Conservation (phyloP, 2,888 invertebrate species). For the Eupithecia subfuscata region DNA sequence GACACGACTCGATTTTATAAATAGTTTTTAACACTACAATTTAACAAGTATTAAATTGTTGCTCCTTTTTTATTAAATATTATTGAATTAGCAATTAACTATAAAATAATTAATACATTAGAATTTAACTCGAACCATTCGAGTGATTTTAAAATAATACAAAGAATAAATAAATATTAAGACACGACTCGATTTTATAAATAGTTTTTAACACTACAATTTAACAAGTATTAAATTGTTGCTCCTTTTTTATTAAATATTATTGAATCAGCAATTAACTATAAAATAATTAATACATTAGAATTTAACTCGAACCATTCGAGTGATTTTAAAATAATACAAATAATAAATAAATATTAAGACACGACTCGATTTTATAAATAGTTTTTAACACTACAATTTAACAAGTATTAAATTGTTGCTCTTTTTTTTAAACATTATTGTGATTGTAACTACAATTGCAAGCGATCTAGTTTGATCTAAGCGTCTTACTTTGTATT, state of each 20-base stretch:
- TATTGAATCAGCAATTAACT: background rate
- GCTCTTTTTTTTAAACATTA: background rate
- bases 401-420: background rate
- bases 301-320: background rate
- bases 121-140: background rate
- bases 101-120: background rate
- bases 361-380: background rate
- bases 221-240: background rate
- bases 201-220: background rate
- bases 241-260: background rate
- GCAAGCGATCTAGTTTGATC: slow-evolving; percentile 16
- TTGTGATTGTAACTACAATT: background rate
- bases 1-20: background rate
- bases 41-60: background rate
- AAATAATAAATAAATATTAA: background rate
- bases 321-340: background rate
- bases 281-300: background rate
- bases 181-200: background rate
- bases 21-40: background rate
- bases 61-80: background rate
- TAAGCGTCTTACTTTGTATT: slow-evolving; percentile 14
- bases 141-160: background rate
- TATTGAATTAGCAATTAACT: background rate
- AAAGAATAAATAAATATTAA: background rate
- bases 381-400: background rate